These are phyloP conservation scores for Mimachlamys varia DNA, from an alignment of 2,888 invertebrate species.

Conservation along the genomic window DNA sequence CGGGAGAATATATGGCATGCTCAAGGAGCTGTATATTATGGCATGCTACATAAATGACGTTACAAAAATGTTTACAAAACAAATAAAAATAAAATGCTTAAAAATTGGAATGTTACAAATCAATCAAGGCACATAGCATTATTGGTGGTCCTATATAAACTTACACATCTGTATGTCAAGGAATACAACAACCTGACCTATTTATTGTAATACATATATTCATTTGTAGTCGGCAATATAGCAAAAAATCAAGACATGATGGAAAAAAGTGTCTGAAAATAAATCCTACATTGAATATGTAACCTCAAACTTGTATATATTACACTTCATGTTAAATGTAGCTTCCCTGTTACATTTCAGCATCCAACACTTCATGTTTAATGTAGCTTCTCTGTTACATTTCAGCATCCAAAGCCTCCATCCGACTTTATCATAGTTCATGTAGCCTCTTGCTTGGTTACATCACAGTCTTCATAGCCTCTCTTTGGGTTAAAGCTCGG, in stretches of 20 bases:
- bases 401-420: not conserved
- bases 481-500: not conserved
- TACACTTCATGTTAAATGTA: no score
- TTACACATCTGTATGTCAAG: not conserved
- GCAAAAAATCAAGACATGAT: conserved; percentile 14
- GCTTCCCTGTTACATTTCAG: no score
- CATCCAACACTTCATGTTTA: not conserved
- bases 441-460: not conserved
- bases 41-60: conserved; percentile 1
- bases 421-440: not conserved
- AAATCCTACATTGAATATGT: not conserved
- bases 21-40: conserved; percentile 23
- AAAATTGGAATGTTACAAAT: not conserved
- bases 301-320: not conserved
- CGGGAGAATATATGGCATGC: conserved; percentile 18
- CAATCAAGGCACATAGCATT: conserved; percentile 2
- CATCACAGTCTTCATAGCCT: not conserved
- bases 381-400: not conserved
- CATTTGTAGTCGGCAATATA: not conserved
- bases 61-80: conserved; percentile 8
- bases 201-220: not conserved
- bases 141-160: not conserved
- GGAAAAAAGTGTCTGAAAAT: not conserved
- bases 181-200: not conserved
- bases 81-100: not conserved